Evolutionary conservation across 2,113 vertebrate genomes (phyloP).

Genomic region (Silurus asotus): DNA sequence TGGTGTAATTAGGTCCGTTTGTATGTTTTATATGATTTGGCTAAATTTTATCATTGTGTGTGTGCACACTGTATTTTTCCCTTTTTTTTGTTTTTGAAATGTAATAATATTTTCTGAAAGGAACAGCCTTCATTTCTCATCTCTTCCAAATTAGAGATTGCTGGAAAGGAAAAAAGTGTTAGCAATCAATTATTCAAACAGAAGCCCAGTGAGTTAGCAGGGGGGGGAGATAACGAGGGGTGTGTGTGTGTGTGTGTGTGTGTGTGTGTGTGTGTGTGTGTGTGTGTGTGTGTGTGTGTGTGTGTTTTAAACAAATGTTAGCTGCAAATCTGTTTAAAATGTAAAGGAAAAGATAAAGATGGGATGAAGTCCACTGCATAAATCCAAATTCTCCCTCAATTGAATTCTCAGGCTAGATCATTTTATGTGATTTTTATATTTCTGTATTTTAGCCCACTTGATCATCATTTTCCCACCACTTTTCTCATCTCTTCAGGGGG

Average conservation of each 20-base stretch:
- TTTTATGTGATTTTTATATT: slow-evolving; percentile 1
- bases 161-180: slow-evolving; percentile 57
- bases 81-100: not conserved
- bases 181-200: slow-evolving; percentile 73
- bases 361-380: not conserved
- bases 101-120: slow-evolving; percentile 28
- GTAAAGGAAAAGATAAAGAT: not conserved
- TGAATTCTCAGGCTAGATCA: slow-evolving; percentile 15
- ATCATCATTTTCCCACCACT: slow-evolving; percentile 35
- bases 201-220: slow-evolving; percentile 44
- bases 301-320: not conserved
- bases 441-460: not conserved
- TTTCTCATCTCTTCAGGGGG: slow-evolving; percentile 30
- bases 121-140: slow-evolving; percentile 44
- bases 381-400: slow-evolving; percentile 5
- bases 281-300: slow-evolving; percentile 8
- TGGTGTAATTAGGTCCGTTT: not conserved
- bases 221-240: not conserved
- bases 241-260: not conserved
- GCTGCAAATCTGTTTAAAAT: not conserved
- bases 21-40: not conserved
- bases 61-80: not conserved
- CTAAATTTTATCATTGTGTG: not conserved
- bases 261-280: not conserved
- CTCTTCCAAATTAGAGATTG: slow-evolving; percentile 7